Percentiles rank a stretch among this genome's conserved stretches.
Evolutionary conservation across 2,113 vertebrate species (phyloP).

Genomic region (Anthoscopus minutus): DNA sequence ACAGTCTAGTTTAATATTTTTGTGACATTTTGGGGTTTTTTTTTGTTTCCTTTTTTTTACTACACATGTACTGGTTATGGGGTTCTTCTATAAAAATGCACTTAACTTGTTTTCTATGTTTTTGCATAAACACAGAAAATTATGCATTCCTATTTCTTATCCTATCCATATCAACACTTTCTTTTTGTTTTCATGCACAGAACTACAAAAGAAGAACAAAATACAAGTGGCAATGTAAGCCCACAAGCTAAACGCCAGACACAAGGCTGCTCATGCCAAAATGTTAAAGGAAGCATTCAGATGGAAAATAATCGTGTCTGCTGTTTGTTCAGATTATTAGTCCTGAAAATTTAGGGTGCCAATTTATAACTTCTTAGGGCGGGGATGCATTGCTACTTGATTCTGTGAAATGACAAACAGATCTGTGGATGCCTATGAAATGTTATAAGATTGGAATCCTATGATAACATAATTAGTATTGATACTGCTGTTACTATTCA

Average conservation of each 20-base stretch:
- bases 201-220: not conserved
- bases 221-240: not conserved
- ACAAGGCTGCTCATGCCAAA: not conserved
- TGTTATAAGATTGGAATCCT: not conserved
- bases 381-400: not conserved
- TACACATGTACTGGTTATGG: not conserved
- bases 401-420: not conserved
- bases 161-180: not conserved
- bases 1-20: not conserved
- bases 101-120: not conserved
- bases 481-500: not conserved
- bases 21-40: not conserved
- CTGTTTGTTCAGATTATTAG: not conserved
- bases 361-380: not conserved
- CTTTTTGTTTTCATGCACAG: not conserved
- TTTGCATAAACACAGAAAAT: not conserved
- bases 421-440: not conserved
- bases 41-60: no score
- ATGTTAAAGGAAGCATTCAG: not conserved
- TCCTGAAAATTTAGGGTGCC: not conserved
- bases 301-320: not conserved
- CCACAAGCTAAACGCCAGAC: not conserved
- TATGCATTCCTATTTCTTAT: not conserved
- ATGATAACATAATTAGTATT: not conserved
- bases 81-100: not conserved